Percentiles rank a stretch among this genome's conserved stretches.
These are phyloP conservation scores for Idaea straminata DNA, from an alignment of 2,888 invertebrate genomes.

Conservation along the genomic window DNA sequence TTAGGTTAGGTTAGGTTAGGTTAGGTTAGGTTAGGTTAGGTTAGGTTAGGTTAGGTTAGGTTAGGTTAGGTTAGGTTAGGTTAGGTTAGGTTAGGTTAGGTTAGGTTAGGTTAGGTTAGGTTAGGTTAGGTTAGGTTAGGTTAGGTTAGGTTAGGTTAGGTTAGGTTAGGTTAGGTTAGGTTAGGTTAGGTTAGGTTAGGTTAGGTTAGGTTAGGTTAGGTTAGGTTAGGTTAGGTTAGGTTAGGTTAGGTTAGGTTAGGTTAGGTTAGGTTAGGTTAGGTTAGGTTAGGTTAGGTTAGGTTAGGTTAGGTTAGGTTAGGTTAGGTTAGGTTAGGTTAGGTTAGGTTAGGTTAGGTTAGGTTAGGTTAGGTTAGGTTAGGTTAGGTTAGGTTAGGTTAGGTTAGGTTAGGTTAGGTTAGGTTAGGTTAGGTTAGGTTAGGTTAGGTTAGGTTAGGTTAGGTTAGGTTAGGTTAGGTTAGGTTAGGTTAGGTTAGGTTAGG, in stretches of 20 bases:
- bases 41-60: conserved; percentile 4
- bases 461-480: conserved; percentile 16
- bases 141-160: conserved; percentile 4
- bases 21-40: conserved; percentile 4
- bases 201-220: conserved; percentile 4
- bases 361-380: conserved; percentile 30
- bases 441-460: conserved; percentile 16
- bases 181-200: conserved; percentile 4
- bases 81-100: conserved; percentile 4
- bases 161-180: conserved; percentile 4
- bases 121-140: conserved; percentile 4
- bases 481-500: conserved; percentile 16
- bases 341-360: conserved; percentile 29
- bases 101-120: conserved; percentile 4
- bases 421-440: conserved; percentile 17
- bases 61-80: conserved; percentile 4
- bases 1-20: conserved; percentile 4
- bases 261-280: conserved; percentile 5
- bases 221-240: conserved; percentile 4
- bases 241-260: conserved; percentile 4
- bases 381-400: conserved; percentile 32
- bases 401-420: conserved; percentile 19
- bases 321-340: conserved; percentile 27
- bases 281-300: conserved; percentile 26
- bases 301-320: conserved; percentile 29